These are phyloP conservation scores for Pempheris klunzingeri DNA, from an alignment of 2,797 vertebrate genomes.

Conservation along the genomic window DNA sequence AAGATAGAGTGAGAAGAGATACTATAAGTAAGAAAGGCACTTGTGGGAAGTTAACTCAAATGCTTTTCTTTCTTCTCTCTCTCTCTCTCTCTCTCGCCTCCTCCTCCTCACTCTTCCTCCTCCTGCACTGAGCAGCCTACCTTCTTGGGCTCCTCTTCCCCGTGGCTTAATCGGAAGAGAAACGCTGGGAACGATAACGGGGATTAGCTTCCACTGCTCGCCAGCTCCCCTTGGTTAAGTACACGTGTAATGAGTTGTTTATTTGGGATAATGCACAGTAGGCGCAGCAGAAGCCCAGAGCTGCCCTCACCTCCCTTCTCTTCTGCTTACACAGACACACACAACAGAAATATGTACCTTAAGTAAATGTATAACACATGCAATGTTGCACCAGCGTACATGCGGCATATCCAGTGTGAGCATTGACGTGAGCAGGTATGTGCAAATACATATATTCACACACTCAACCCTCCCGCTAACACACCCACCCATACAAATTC, in stretches of 20 bases:
- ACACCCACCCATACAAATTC: slow-evolving; percentile 70
- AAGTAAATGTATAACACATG: slow-evolving; percentile 36
- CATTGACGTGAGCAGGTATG: slow-evolving; percentile 63
- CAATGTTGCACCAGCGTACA: slow-evolving; percentile 17
- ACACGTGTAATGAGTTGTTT: slow-evolving; percentile 90
- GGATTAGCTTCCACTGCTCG: slow-evolving; percentile 85
- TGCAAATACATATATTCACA: slow-evolving; percentile 62
- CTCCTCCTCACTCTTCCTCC: slow-evolving; percentile 58
- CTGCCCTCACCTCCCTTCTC: slow-evolving; percentile 62
- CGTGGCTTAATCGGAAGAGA: slow-evolving; percentile 80
- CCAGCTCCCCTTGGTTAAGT: slow-evolving; percentile 86
- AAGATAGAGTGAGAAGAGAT: slow-evolving; percentile 59
- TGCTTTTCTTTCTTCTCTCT: slow-evolving; percentile 66
- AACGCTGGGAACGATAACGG: slow-evolving; percentile 82
- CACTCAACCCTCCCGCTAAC: slow-evolving; percentile 54
- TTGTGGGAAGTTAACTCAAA: slow-evolving; percentile 79
- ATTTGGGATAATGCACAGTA: slow-evolving; percentile 87
- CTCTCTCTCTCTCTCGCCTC: slow-evolving; percentile 49
- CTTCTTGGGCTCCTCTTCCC: slow-evolving; percentile 73
- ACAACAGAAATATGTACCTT: slow-evolving; percentile 24
- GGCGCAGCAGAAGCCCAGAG: slow-evolving; percentile 77
- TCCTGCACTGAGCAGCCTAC: slow-evolving; percentile 58
- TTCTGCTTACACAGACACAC: slow-evolving; percentile 32
- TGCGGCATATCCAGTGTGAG: slow-evolving; percentile 37
- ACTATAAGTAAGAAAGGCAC: slow-evolving; percentile 69